These are phyloP conservation scores for Rana temporaria DNA, from an alignment of 2,113 vertebrate genomes.

Conservation along the genomic window DNA sequence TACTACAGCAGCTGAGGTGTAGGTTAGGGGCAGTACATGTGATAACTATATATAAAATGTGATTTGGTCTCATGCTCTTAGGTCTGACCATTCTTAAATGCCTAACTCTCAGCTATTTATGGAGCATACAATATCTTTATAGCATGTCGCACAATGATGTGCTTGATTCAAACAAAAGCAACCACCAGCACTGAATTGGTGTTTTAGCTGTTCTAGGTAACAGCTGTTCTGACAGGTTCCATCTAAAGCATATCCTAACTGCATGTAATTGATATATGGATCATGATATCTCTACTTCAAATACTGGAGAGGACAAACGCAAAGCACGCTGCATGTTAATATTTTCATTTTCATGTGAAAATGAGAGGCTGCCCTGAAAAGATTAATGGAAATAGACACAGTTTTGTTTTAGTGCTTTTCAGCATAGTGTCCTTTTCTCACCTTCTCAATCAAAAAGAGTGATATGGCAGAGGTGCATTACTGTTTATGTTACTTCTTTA, in stretches of 20 bases:
- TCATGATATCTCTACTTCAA: slow-evolving; percentile 40
- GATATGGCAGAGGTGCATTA: slow-evolving; percentile 15
- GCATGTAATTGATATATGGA: not conserved
- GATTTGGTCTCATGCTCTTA: too few species aligned
- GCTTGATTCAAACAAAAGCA: too few species aligned
- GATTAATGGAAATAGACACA: slow-evolving; percentile 43
- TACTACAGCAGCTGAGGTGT: too few species aligned
- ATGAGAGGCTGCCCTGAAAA: slow-evolving; percentile 36
- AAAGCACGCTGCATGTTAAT: slow-evolving; percentile 42
- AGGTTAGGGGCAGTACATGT: too few species aligned
- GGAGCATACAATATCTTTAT: too few species aligned
- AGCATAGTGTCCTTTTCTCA: slow-evolving; percentile 1
- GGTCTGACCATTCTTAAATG: too few species aligned
- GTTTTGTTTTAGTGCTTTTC: slow-evolving; percentile 33
- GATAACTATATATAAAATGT: too few species aligned
- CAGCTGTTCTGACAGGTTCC: too few species aligned
- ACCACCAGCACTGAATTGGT: too few species aligned
- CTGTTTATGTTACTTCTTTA: slow-evolving; percentile 35
- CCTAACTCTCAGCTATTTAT: too few species aligned
- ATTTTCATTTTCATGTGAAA: slow-evolving; percentile 43
- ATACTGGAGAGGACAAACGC: slow-evolving; percentile 35
- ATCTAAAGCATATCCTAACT: not conserved
- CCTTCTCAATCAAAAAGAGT: slow-evolving; percentile 47
- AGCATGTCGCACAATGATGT: too few species aligned
- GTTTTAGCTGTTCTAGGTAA: too few species aligned